A percentile compares a stretch with the other conserved stretches of the same genome.
These are phyloP conservation scores for Orussus abietinus DNA, from an alignment of 1,140 invertebrate species.

Conservation along the genomic window DNA sequence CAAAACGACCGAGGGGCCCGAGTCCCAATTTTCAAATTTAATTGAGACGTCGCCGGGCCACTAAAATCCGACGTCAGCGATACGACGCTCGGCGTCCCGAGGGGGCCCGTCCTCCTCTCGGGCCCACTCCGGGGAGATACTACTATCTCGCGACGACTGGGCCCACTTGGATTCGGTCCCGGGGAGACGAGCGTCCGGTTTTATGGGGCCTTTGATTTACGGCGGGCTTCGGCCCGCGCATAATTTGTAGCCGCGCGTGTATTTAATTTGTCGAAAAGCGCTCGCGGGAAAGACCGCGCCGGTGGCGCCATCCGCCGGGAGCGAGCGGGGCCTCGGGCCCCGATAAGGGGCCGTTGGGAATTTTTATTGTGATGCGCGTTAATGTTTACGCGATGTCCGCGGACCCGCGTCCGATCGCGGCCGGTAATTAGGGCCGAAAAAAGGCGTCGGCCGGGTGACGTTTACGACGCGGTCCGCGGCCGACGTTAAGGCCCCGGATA, in stretches of 20 bases:
- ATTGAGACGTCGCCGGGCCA: slow-evolving; percentile 32
- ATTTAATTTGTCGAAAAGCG: slow-evolving; percentile 33
- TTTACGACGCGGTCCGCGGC: no score
- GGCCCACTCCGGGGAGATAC: slow-evolving; percentile 9
- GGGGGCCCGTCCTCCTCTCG: not conserved
- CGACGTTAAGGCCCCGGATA: no score
- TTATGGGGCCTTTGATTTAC: slow-evolving; percentile 37
- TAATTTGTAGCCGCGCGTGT: slow-evolving; percentile 38
- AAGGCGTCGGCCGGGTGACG: slow-evolving; percentile 14
- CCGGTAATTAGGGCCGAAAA: not conserved
- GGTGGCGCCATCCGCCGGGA: slow-evolving; percentile 10
- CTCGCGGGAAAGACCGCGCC: slow-evolving; percentile 1
- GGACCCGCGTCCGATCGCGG: slow-evolving; percentile 3
- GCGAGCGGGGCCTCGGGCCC: slow-evolving; percentile 21
- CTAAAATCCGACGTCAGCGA: slow-evolving; percentile 12
- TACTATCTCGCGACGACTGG: slow-evolving; percentile 10
- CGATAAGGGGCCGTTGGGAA: slow-evolving; percentile 23
- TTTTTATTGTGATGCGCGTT: slow-evolving; percentile 39
- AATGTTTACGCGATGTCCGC: slow-evolving; percentile 15
- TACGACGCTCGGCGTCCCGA: not conserved
- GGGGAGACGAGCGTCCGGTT: slow-evolving; percentile 20
- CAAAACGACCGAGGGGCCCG: slow-evolving; percentile 6
- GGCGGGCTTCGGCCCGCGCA: slow-evolving; percentile 15
- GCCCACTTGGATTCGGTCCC: slow-evolving; percentile 11
- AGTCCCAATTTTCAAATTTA: slow-evolving; percentile 35